Conservation (phyloP, 2,888 invertebrate species). For the Didymodactylos carnosus region DNA sequence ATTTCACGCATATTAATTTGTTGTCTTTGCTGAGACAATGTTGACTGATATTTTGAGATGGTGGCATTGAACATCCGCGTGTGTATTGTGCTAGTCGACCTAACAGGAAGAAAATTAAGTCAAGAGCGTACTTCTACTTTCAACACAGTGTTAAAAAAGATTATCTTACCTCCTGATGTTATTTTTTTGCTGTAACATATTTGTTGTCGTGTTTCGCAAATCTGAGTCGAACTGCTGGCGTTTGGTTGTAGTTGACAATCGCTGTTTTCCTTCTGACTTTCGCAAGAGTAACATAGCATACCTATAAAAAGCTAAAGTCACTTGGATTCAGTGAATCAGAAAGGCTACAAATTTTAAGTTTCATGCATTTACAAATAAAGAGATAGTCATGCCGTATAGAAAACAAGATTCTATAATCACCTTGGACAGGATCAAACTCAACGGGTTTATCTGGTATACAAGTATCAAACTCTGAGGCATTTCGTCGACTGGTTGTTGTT, state of each 20-base stretch:
- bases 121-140: background rate
- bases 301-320: background rate
- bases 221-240: background rate
- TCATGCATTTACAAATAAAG: no score
- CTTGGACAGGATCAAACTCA: background rate
- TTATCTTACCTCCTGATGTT: background rate
- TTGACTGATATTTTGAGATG: background rate
- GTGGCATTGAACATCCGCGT: background rate
- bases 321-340: no score
- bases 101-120: background rate
- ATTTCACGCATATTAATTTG: background rate
- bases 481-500: background rate
- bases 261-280: background rate
- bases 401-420: background rate
- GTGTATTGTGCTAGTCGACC: background rate
- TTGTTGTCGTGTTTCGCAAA: background rate
- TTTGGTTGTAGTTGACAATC: background rate
- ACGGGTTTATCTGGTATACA: background rate
- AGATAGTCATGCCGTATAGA: background rate
- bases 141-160: background rate
- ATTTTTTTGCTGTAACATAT: background rate
- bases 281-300: slow-evolving; percentile 1
- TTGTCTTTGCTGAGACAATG: background rate
- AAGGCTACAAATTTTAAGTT: no score
- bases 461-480: background rate